phyloP scores from a whole-genome alignment of 2,113 vertebrate genomes.

The Caloenas nicobarica region DNA sequence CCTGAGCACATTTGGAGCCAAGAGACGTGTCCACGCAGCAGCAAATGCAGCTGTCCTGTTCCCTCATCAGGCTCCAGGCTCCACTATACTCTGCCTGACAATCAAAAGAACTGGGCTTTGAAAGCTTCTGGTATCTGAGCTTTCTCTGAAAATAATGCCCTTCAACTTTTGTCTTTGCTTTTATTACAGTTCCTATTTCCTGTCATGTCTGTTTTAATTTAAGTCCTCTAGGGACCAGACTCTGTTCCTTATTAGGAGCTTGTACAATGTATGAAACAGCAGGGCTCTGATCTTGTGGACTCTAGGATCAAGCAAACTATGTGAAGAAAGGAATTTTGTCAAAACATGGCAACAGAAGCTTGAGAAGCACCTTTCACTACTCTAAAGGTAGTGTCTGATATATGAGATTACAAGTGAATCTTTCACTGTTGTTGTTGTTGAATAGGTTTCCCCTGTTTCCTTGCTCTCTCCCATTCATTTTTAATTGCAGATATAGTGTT shows the following conservation, averaged over 20 bases:
- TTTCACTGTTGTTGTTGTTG: neutral
- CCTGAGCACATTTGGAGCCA: neutral
- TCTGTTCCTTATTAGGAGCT: neutral
- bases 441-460: neutral
- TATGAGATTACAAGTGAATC: neutral
- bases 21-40: neutral
- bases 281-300: neutral
- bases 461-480: neutral
- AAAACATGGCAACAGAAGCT: neutral
- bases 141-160: neutral
- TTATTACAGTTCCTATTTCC: neutral
- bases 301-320: slow-evolving; percentile 12
- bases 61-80: neutral
- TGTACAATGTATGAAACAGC: neutral
- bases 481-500: neutral
- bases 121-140: neutral
- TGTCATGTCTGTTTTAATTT: neutral
- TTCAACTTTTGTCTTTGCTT: neutral
- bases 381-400: neutral
- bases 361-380: neutral
- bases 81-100: neutral
- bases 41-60: neutral
- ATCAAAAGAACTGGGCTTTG: neutral
- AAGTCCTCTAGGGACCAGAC: neutral
- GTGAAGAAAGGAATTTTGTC: slow-evolving; percentile 1